These are phyloP conservation scores for Troglohyphantes excavatus DNA, from an alignment of 2,888 invertebrate genomes.

Conservation along the genomic window DNA sequence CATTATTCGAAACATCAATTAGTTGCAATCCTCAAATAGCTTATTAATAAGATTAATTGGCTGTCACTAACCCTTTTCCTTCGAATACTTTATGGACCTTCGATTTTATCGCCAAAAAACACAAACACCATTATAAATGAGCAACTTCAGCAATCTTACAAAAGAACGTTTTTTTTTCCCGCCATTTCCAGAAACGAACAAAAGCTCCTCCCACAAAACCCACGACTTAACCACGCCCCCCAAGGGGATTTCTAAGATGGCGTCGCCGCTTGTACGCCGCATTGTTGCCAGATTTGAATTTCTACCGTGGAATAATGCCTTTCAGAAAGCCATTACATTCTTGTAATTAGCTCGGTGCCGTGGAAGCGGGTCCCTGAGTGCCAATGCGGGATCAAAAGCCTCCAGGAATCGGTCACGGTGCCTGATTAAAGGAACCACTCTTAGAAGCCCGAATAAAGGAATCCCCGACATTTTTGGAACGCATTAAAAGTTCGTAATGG, in stretches of 20 bases:
- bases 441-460: constrained; percentile 32
- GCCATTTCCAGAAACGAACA: background rate
- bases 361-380: constrained; percentile 39
- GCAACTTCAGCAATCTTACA: background rate
- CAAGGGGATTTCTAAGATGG: background rate
- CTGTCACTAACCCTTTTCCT: too few species aligned
- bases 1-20: too few species aligned
- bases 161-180: background rate
- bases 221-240: background rate
- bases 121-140: too few species aligned
- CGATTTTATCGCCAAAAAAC: too few species aligned
- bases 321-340: constrained; percentile 56
- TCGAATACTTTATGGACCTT: too few species aligned
- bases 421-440: background rate
- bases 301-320: constrained; percentile 24
- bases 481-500: background rate
- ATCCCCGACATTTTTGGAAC: constrained; percentile 19
- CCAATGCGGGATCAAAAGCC: constrained; percentile 51
- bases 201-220: background rate
- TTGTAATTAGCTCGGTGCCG: constrained; percentile 64
- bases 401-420: constrained; percentile 31
- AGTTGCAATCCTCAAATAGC: too few species aligned
- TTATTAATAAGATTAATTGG: too few species aligned
- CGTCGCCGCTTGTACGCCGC: background rate
- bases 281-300: constrained; percentile 60